Base-by-base conservation (phyloP, 1,140 invertebrate genomes). In the Conus betulinus region DNA sequence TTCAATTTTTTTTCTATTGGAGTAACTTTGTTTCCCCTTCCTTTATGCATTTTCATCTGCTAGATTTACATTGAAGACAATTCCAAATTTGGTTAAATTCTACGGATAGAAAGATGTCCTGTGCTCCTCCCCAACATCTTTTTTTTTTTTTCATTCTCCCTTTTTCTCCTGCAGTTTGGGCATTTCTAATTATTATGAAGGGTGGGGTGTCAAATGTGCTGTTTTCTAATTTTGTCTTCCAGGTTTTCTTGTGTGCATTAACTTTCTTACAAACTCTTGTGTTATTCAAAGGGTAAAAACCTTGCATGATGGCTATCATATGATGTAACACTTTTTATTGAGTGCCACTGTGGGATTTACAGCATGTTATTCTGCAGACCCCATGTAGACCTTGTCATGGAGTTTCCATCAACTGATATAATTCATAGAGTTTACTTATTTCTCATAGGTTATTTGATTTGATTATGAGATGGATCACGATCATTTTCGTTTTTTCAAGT, bases 371-470 rank as follows among this genome's bases (percentile, higher is more conserved):
- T 79, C 25, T 79, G 25, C 23, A 10, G 11, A 10, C 8, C 76
- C 76, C 76, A 39, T 79, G 76, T 52, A 79, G 76, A 87, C 10
- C 39, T 52, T 53, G 85, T 67, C 25, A 87, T 17, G 76, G n/a
- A 13, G 55, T 84, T 25, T 25, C 1, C n/a, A 17, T 25, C 5
- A 39, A 3, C 39, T 88, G 79, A 53, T 51, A 27, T 84, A 39
- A 39, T 39, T 39, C 39, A 39, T 39, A 3, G 39, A 39, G 39
- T 39, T 39, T 39, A 39, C 39, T 39, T 53, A 52, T 84, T 25
- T 52, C 15, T 53, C 17, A 25, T 15, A 25, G 39, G 51, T 51
- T 53, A 55, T 17, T 5, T 84, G 10, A 25, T 53, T 20, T 25
- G 25, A 53, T 52, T 53, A 15, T 15, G 39, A 25, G 11, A 39